A percentile compares a stretch with the other conserved stretches of the same genome.
Conservation (phyloP, 1,140 invertebrate species). For the Linepithema humile region DNA sequence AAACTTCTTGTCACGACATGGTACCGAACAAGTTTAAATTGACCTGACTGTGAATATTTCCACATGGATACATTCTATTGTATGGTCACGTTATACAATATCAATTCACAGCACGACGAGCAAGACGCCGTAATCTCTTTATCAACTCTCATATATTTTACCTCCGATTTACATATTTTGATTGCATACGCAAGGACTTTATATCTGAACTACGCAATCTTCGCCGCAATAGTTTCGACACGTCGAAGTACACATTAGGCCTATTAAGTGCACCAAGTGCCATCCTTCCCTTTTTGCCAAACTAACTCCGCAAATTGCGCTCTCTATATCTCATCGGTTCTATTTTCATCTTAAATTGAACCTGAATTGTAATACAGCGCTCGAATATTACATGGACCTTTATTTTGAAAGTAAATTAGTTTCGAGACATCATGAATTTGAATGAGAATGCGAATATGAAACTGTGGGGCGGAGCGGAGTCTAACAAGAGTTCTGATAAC, state of each 20-base stretch:
- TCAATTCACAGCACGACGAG: conserved; percentile 4
- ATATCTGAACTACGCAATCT: neutral
- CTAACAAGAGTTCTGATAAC: conserved; percentile 8
- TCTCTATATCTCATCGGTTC: neutral
- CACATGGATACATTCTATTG: conserved; percentile 20
- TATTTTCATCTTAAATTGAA: neutral
- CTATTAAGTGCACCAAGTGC: neutral
- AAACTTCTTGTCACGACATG: conserved; percentile 29
- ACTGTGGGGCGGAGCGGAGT: neutral
- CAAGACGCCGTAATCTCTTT: conserved; percentile 22
- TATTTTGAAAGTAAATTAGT: conserved; percentile 33
- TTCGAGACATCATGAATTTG: conserved; percentile 41
- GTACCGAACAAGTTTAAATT: conserved; percentile 27
- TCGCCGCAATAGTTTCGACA: neutral
- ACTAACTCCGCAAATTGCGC: conserved; percentile 13
- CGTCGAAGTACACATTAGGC: neutral
- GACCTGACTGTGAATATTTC: conserved; percentile 10
- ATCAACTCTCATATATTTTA: conserved; percentile 21
- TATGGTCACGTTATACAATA: neutral
- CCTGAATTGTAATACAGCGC: neutral
- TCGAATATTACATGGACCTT: conserved; percentile 18
- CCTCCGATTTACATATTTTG: conserved; percentile 24
- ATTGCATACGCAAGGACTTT: neutral
- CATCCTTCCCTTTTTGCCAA: neutral
- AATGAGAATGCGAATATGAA: conserved; percentile 15